A percentile compares a stretch with the other conserved stretches of the same genome.
These are phyloP conservation scores for Drosophila repleta DNA, from an alignment of 1,140 invertebrate genomes.

Conservation along the genomic window DNA sequence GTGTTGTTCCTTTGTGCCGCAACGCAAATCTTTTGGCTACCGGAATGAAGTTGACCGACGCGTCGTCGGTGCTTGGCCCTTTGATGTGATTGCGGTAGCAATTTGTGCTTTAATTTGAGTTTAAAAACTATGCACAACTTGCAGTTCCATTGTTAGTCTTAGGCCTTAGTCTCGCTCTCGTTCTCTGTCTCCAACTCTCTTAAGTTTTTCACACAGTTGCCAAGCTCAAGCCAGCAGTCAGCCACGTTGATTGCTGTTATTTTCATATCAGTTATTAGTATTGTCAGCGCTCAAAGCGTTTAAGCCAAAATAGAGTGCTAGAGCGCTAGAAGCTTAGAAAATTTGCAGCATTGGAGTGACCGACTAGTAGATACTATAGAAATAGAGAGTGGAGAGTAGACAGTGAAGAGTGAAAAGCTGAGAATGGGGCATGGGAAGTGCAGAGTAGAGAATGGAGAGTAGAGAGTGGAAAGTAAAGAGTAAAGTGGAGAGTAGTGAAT, in stretches of 20 bases:
- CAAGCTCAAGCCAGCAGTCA: slow-evolving; percentile 6
- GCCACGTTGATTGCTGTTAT: slow-evolving; percentile 48
- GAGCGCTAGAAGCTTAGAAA: background rate
- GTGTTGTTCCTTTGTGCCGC: slow-evolving; percentile 57
- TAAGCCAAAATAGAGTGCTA: slow-evolving; percentile 28
- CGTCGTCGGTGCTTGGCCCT: slow-evolving; percentile 59
- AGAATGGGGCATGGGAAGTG: background rate
- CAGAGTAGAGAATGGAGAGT: background rate
- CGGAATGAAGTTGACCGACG: slow-evolving; percentile 35
- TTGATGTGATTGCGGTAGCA: slow-evolving; percentile 78
- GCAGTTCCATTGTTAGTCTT: slow-evolving; percentile 60
- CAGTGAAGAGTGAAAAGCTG: background rate
- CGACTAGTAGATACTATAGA: background rate
- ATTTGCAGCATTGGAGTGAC: background rate
- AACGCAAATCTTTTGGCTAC: slow-evolving; percentile 79
- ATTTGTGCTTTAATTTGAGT: slow-evolving; percentile 82
- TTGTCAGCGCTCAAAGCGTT: slow-evolving; percentile 47
- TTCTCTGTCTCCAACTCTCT: too few species aligned
- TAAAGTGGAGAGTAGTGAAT: background rate
- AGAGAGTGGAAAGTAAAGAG: background rate
- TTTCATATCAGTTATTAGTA: slow-evolving; percentile 54
- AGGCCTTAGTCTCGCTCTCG: background rate
- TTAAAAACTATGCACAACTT: slow-evolving; percentile 77
- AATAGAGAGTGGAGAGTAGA: background rate
- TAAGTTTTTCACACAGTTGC: slow-evolving; percentile 8